Conservation (phyloP, 1,140 invertebrate genomes). For the Drosophila dunni region DNA sequence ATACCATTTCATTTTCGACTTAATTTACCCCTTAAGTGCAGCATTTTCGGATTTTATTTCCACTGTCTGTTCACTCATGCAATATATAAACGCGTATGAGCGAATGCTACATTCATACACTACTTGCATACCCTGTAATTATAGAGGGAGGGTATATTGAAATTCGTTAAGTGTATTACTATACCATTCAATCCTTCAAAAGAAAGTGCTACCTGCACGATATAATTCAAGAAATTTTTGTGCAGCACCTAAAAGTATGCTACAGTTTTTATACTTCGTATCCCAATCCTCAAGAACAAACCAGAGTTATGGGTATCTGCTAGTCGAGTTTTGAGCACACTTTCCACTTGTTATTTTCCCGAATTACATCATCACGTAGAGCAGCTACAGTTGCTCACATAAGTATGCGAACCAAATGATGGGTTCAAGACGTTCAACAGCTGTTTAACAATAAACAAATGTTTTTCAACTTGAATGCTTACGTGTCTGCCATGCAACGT, state of each 20-base stretch:
- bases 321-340: not conserved
- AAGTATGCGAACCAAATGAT: slow-evolving; percentile 21
- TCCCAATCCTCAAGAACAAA: too few relatives aligned
- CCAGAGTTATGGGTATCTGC: too few relatives aligned
- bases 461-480: slow-evolving; percentile 20
- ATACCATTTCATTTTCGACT: slow-evolving; percentile 44
- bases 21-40: slow-evolving; percentile 48
- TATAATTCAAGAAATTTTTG: too few relatives aligned
- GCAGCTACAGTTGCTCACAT: slow-evolving; percentile 22
- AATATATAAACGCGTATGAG: slow-evolving; percentile 13
- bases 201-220: too few relatives aligned
- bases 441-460: slow-evolving; percentile 16
- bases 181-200: too few relatives aligned
- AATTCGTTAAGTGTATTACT: too few relatives aligned
- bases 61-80: slow-evolving; percentile 25
- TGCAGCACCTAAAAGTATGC: too few relatives aligned
- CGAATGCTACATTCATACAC: not conserved
- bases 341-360: not conserved
- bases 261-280: too few relatives aligned
- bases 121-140: not conserved
- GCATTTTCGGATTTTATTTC: slow-evolving; percentile 42
- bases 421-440: slow-evolving; percentile 20
- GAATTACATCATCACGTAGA: slow-evolving; percentile 35
- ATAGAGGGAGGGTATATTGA: too few relatives aligned
- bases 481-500: slow-evolving; percentile 21